These are phyloP conservation scores for Yponomeuta sedellus DNA, from an alignment of 2,888 invertebrate species.

Conservation along the genomic window DNA sequence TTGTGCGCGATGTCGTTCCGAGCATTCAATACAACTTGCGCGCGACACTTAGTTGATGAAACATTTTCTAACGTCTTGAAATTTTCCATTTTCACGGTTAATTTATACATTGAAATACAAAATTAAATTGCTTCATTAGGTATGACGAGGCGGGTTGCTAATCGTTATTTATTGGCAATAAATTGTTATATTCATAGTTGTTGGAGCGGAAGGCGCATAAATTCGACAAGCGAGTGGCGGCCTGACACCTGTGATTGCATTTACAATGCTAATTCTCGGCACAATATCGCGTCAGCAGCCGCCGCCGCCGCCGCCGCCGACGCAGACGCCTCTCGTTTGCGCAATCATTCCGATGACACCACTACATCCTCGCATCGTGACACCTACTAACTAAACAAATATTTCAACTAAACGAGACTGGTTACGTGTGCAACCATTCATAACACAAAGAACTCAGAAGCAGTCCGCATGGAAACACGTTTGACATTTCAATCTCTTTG, in stretches of 20 bases:
- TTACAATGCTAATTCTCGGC: conserved; percentile 73
- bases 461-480: neutral
- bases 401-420: neutral
- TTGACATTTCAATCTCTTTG: neutral
- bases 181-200: conserved; percentile 66
- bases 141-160: conserved; percentile 43
- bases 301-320: conserved; percentile 32
- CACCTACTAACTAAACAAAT: conserved; percentile 22
- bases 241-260: conserved; percentile 75
- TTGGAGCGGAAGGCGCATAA: conserved; percentile 67
- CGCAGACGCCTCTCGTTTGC: conserved; percentile 35
- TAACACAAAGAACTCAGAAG: neutral
- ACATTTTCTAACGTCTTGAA: conserved; percentile 2
- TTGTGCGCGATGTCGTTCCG: neutral
- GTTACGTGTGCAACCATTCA: neutral
- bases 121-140: conserved; percentile 55
- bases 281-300: conserved; percentile 48
- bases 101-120: conserved; percentile 20
- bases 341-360: conserved; percentile 22
- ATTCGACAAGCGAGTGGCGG: conserved; percentile 66
- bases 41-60: conserved; percentile 13
- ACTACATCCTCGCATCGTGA: conserved; percentile 12
- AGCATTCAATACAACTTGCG: conserved; percentile 18
- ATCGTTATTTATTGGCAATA: conserved; percentile 66
- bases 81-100: conserved; percentile 11